A percentile compares a stretch with the other conserved stretches of the same genome.
Evolutionary conservation across 2,888 invertebrate species (phyloP).

Genomic region (Drosophila gaucha): DNA sequence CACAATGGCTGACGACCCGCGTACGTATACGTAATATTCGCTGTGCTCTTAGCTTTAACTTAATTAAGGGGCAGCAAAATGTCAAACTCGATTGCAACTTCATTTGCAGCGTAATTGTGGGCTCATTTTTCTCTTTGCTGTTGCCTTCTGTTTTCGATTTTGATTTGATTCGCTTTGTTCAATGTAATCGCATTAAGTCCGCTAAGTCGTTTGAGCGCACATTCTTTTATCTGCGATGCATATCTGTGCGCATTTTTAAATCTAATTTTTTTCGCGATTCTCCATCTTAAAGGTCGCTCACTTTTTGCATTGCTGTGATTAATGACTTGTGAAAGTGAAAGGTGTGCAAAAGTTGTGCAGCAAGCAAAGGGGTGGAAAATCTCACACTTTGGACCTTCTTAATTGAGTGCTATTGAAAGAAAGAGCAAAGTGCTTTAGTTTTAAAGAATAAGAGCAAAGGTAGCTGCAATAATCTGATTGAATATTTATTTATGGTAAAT

Average conservation of each 20-base stretch:
- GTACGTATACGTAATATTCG: slow-evolving; percentile 49
- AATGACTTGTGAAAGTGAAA: slow-evolving; percentile 75
- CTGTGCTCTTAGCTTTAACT: slow-evolving; percentile 37
- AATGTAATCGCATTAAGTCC: slow-evolving; percentile 61
- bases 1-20: neutral
- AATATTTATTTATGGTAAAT: no score
- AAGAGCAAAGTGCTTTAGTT: slow-evolving; percentile 29
- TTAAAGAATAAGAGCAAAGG: no score
- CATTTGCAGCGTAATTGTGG: slow-evolving; percentile 34
- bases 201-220: slow-evolving; percentile 53
- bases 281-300: slow-evolving; percentile 22
- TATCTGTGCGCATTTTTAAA: slow-evolving; percentile 30
- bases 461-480: no score
- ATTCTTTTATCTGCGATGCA: slow-evolving; percentile 35
- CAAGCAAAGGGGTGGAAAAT: slow-evolving; percentile 3
- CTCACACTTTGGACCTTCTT: slow-evolving; percentile 28
- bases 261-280: slow-evolving; percentile 21
- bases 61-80: slow-evolving; percentile 51
- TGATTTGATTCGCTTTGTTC: slow-evolving; percentile 59
- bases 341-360: slow-evolving; percentile 46
- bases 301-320: slow-evolving; percentile 55
- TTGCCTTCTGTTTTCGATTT: slow-evolving; percentile 42
- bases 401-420: slow-evolving; percentile 58
- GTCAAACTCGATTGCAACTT: slow-evolving; percentile 32
- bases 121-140: slow-evolving; percentile 1